These are phyloP conservation scores for Anoplius nigerrimus DNA, from an alignment of 2,888 invertebrate species.

Conservation along the genomic window DNA sequence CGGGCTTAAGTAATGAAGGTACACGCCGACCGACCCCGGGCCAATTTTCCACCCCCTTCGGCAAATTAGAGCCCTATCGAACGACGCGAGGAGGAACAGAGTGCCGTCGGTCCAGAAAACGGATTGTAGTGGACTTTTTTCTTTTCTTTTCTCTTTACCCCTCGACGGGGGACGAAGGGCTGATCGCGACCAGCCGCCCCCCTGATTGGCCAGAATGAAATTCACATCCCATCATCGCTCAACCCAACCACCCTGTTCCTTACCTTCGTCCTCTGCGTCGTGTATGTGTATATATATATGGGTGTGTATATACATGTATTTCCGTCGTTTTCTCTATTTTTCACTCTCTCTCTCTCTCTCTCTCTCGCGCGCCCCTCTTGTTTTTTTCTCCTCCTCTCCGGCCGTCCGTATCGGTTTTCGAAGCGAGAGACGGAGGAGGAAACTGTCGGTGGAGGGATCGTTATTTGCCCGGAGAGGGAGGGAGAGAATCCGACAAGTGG, in stretches of 20 bases:
- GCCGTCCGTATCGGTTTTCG: neutral
- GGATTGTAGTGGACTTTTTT: slow-evolving; percentile 60
- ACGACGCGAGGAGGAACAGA: slow-evolving; percentile 38
- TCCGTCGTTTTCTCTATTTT: neutral
- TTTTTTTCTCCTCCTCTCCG: neutral
- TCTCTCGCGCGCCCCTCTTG: slow-evolving; percentile 15
- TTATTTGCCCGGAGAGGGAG: slow-evolving; percentile 30
- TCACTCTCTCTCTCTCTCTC: neutral
- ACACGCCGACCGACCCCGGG: slow-evolving; percentile 7
- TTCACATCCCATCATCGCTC: slow-evolving; percentile 44
- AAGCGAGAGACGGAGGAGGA: slow-evolving; percentile 10
- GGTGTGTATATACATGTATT: slow-evolving; percentile 3
- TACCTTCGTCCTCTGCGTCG: neutral
- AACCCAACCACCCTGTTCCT: slow-evolving; percentile 13
- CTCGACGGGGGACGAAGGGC: slow-evolving; percentile 57
- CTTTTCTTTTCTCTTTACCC: slow-evolving; percentile 39
- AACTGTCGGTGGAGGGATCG: slow-evolving; percentile 1
- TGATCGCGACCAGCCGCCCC: slow-evolving; percentile 68
- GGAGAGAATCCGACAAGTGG: slow-evolving; percentile 52
- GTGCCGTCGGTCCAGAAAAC: slow-evolving; percentile 43
- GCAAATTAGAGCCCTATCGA: too few species aligned
- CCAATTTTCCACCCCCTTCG: neutral
- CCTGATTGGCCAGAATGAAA: slow-evolving; percentile 55
- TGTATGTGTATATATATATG: too few species aligned
- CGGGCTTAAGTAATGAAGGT: slow-evolving; percentile 11